A percentile compares a stretch with the other conserved stretches of the same genome.
Conservation (phyloP, 2,113 vertebrate genomes). For the Ictalurus furcatus region DNA sequence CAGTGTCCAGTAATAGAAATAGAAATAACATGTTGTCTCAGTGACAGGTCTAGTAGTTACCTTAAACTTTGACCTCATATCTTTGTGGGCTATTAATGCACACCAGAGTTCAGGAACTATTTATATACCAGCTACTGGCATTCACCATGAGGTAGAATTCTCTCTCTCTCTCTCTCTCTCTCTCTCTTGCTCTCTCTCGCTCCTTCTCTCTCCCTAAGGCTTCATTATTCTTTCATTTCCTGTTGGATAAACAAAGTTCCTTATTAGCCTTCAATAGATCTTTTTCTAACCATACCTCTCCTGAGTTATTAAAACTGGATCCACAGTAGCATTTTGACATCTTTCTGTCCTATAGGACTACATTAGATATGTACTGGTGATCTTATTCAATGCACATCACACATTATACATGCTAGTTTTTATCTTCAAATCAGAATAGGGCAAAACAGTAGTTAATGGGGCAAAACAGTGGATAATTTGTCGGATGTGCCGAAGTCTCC, state of each 20-base stretch:
- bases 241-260: background rate
- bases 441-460: too few relatives aligned
- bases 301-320: background rate
- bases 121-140: constrained; percentile 21
- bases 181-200: background rate
- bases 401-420: background rate
- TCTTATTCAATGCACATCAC: background rate
- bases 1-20: background rate
- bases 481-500: too few relatives aligned
- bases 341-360: background rate
- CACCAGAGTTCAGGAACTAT: constrained; percentile 22
- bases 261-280: background rate
- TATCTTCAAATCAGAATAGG: background rate
- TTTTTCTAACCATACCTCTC: background rate
- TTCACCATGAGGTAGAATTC: background rate
- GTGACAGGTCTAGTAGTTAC: background rate
- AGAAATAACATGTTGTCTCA: background rate
- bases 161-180: background rate
- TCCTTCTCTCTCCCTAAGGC: background rate
- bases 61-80: background rate
- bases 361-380: background rate
- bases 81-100: background rate
- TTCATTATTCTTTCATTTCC: background rate
- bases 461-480: background rate
- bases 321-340: background rate